These are phyloP conservation scores for Pentalonia nigronervosa DNA, from an alignment of 1,140 invertebrate genomes.

Conservation along the genomic window DNA sequence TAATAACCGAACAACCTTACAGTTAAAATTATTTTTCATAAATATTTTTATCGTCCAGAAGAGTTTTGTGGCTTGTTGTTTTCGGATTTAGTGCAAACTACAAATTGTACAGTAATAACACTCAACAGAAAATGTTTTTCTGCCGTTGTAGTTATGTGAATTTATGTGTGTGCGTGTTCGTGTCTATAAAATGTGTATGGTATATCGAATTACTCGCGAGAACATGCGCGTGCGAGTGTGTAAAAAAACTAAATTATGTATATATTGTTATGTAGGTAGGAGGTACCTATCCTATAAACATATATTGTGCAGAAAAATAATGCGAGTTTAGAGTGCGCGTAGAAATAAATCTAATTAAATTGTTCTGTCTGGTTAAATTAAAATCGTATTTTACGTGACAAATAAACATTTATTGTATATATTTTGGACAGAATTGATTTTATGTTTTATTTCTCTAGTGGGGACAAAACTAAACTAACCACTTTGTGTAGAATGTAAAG, in stretches of 20 bases:
- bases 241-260: neutral
- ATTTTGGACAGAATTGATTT: constrained; percentile 1
- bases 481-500: neutral
- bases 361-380: neutral
- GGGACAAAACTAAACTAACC: neutral
- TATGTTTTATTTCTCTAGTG: neutral
- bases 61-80: too few relatives aligned
- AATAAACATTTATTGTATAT: neutral
- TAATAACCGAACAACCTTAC: too few relatives aligned
- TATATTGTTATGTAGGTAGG: too few relatives aligned
- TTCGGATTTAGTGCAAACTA: too few relatives aligned
- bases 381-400: neutral
- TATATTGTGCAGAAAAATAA: neutral
- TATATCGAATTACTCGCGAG: neutral
- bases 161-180: neutral
- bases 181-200: neutral
- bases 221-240: neutral
- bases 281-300: neutral
- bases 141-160: too few relatives aligned
- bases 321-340: neutral
- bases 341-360: neutral
- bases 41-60: too few relatives aligned
- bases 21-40: too few relatives aligned
- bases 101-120: too few relatives aligned
- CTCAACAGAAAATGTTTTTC: too few relatives aligned